A percentile compares a stretch with the other conserved stretches of the same genome.
phyloP scores from a whole-genome alignment of 2,113 vertebrate species.

The Athene noctua region DNA sequence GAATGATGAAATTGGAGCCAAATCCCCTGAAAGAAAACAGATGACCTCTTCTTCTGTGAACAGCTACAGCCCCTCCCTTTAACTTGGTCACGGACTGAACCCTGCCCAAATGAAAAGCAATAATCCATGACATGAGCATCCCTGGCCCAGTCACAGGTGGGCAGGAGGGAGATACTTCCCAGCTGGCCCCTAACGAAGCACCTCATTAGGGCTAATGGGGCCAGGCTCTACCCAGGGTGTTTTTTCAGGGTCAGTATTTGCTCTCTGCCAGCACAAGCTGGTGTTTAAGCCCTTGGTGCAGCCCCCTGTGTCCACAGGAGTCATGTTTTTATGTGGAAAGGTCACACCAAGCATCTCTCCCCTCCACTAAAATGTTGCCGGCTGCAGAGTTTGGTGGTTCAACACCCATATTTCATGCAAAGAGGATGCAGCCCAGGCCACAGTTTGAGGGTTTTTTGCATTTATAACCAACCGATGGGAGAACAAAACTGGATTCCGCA shows the following conservation, averaged over 20 bases:
- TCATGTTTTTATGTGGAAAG: not conserved
- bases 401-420: rapidly evolving
- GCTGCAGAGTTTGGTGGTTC: not conserved
- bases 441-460: not conserved
- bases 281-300: not conserved
- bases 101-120: not conserved
- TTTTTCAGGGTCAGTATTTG: not conserved
- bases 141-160: rapidly evolving
- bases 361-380: not conserved
- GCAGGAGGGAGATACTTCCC: not conserved
- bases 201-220: not conserved
- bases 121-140: not conserved
- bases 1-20: constrained; percentile 20
- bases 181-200: not conserved
- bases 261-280: not conserved
- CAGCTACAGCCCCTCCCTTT: not conserved
- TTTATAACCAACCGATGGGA: not conserved
- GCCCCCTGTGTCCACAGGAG: not conserved
- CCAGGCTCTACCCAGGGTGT: rapidly evolving
- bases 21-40: constrained; percentile 63
- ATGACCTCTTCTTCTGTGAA: constrained; percentile 60
- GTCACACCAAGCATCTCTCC: not conserved
- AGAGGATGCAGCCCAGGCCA: not conserved
- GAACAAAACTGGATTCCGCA: not conserved
- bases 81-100: not conserved